A percentile compares a stretch with the other conserved stretches of the same genome.
These are phyloP conservation scores for Bos taurus DNA, from an alignment of 2,113 vertebrate species.

Conservation along the genomic window ARS-UCD2.0 NC_037338.1:30738501-30739000, in stretches of 20 bases:
- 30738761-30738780: neutral
- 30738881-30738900: neutral
- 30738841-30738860: neutral
- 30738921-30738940: rapidly evolving
- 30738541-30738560: neutral
- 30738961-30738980: rapidly evolving
- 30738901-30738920: neutral
- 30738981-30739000: neutral
- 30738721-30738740: neutral
- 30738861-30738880: neutral
- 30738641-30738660: neutral
- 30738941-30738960: too few species aligned
- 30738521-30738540: neutral
- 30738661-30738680: neutral
- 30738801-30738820: neutral
- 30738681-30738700: neutral
- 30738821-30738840: neutral
- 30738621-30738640: neutral
- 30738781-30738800: neutral
- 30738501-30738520: neutral
- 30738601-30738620: neutral
- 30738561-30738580: neutral
- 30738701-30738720: neutral
- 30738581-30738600: neutral
- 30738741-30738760: neutral